Conservation (phyloP, 2,113 vertebrate species). For the Lota lota region DNA sequence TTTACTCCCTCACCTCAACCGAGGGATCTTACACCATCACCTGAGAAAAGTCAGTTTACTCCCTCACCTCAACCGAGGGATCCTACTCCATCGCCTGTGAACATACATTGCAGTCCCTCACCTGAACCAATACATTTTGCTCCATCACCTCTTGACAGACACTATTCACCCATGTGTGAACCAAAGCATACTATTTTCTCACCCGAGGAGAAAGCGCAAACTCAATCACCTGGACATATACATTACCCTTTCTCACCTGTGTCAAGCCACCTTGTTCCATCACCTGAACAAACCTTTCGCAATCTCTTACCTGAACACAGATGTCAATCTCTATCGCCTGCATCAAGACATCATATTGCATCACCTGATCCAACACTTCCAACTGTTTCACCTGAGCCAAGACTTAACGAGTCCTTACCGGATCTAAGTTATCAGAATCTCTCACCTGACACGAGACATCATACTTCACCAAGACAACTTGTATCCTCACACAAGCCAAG, state of each 20-base stretch:
- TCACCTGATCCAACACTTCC: slow-evolving; percentile 4
- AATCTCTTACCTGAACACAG: background rate
- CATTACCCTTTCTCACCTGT: background rate
- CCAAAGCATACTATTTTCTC: too few species aligned
- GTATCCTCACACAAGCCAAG: background rate
- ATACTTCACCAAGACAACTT: background rate
- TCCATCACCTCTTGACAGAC: too few species aligned
- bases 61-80: background rate
- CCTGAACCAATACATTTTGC: too few species aligned
- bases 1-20: background rate
- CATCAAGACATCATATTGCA: background rate
- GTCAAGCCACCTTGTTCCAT: background rate
- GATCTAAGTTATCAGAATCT: background rate
- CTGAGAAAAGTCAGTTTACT: background rate
- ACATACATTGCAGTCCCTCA: too few species aligned
- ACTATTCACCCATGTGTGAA: too few species aligned
- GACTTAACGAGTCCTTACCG: background rate
- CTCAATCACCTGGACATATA: background rate
- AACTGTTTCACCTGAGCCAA: background rate
- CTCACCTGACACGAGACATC: background rate
- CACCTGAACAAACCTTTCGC: background rate
- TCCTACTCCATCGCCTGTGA: too few species aligned
- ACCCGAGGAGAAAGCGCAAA: background rate
- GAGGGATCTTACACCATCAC: background rate
- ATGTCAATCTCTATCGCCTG: background rate